A percentile compares a stretch with the other conserved stretches of the same genome.
These are phyloP conservation scores for Syrrhaptes paradoxus DNA, from an alignment of 2,113 vertebrate genomes.

Conservation along the genomic window DNA sequence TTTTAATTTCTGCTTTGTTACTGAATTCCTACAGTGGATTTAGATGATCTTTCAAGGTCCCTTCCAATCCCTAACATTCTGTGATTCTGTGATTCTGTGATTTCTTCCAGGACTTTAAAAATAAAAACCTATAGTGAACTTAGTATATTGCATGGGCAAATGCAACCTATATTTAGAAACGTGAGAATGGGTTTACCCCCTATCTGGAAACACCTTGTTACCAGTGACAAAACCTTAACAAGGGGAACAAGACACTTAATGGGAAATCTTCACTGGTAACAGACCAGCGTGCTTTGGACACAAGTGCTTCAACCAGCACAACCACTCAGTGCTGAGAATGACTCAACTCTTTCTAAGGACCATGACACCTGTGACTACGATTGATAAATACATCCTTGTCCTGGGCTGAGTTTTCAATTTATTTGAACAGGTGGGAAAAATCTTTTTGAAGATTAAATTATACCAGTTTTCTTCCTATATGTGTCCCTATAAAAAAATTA, in stretches of 20 bases:
- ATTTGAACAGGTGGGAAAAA: not conserved
- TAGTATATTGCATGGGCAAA: not conserved
- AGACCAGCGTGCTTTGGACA: not conserved
- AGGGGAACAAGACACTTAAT: not conserved
- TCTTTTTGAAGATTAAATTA: constrained; percentile 29
- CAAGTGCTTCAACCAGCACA: not conserved
- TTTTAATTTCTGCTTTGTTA: not conserved
- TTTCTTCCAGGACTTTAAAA: not conserved
- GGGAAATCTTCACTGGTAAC: not conserved
- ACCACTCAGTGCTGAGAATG: not conserved
- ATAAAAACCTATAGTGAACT: not conserved
- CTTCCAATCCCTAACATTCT: too few relatives aligned
- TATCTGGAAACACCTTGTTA: not conserved
- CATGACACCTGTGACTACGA: not conserved
- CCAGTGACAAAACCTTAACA: not conserved
- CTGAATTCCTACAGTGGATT: not conserved
- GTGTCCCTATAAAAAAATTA: not conserved
- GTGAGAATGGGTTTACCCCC: not conserved
- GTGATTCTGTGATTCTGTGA: too few relatives aligned
- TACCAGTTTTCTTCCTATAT: not conserved
- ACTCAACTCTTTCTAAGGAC: constrained; percentile 20
- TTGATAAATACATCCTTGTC: constrained; percentile 4
- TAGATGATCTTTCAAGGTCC: too few relatives aligned
- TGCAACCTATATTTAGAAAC: not conserved
- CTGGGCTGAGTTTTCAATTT: not conserved